Conservation (phyloP, 1,140 invertebrate species). For the Achatina immaculata region DNA sequence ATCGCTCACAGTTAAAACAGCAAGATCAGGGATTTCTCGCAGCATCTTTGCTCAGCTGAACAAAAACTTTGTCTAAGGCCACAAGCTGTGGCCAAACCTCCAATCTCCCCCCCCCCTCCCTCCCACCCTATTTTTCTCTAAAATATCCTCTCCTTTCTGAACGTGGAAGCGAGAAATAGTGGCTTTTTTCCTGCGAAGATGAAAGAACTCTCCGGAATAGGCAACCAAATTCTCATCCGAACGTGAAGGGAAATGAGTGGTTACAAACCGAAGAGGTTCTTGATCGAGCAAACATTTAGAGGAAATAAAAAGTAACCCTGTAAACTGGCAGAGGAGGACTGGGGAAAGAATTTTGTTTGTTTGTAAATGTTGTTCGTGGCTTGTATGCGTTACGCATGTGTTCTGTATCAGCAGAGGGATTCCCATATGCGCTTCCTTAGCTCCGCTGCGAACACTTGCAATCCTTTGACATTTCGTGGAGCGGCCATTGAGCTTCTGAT, state of each 20-base stretch:
- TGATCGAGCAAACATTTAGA: slow-evolving; percentile 14
- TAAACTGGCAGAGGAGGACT: not conserved
- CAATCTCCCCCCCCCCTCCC: not conserved
- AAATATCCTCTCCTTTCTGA: too few relatives aligned
- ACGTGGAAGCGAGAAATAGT: not conserved
- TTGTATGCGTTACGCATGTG: slow-evolving; percentile 27
- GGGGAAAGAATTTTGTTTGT: slow-evolving; percentile 14
- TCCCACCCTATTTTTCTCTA: too few relatives aligned
- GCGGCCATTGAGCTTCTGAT: not conserved
- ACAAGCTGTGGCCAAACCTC: not conserved
- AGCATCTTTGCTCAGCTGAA: not conserved
- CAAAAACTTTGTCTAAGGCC: not conserved
- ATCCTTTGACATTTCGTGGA: slow-evolving; percentile 22
- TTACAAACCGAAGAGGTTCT: not conserved
- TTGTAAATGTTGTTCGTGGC: slow-evolving; percentile 2
- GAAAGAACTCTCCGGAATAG: slow-evolving; percentile 1
- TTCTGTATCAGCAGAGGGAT: slow-evolving; percentile 9
- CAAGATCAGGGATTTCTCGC: not conserved
- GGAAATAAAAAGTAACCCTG: not conserved
- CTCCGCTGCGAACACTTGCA: not conserved
- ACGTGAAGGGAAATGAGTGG: slow-evolving; percentile 1
- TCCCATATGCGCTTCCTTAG: not conserved
- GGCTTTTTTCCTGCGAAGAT: slow-evolving; percentile 8
- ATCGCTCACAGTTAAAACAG: not conserved
- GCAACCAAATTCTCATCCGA: not conserved